These are phyloP conservation scores for Cryptocephalus primarius DNA, from an alignment of 2,888 invertebrate genomes.

Conservation along the genomic window DNA sequence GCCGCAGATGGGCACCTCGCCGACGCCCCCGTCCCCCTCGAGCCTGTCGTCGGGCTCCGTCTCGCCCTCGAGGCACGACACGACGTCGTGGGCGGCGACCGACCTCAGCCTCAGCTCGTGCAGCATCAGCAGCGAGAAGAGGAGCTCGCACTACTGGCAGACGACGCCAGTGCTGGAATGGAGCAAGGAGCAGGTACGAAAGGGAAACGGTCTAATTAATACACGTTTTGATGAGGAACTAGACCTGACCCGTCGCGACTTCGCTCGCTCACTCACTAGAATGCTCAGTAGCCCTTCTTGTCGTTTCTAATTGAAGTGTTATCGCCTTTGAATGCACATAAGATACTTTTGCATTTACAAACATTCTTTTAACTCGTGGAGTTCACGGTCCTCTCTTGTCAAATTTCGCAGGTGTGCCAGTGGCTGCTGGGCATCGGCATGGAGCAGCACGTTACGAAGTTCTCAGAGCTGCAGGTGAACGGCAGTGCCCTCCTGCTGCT, in stretches of 20 bases:
- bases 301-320: no score
- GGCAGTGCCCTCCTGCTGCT: constrained; percentile 77
- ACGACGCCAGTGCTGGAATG: constrained; percentile 63
- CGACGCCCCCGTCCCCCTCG: constrained; percentile 50
- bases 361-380: no score
- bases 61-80: constrained; percentile 41
- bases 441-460: constrained; percentile 79
- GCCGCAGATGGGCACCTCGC: constrained; percentile 32
- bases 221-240: no score
- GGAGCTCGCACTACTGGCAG: constrained; percentile 54
- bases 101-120: constrained; percentile 49
- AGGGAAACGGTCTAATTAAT: no score
- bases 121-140: constrained; percentile 53
- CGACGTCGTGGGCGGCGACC: constrained; percentile 38
- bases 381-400: no score
- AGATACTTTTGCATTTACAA: no score
- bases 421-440: constrained; percentile 77
- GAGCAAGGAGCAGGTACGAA: constrained; percentile 62
- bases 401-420: constrained; percentile 67
- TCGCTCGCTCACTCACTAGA: no score
- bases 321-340: no score
- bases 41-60: constrained; percentile 52
- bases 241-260: no score
- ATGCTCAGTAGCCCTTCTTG: no score
- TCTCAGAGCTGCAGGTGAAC: constrained; percentile 80